phyloP scores from a whole-genome alignment of 2,113 vertebrate genomes.

The Cyanistes caeruleus region DNA sequence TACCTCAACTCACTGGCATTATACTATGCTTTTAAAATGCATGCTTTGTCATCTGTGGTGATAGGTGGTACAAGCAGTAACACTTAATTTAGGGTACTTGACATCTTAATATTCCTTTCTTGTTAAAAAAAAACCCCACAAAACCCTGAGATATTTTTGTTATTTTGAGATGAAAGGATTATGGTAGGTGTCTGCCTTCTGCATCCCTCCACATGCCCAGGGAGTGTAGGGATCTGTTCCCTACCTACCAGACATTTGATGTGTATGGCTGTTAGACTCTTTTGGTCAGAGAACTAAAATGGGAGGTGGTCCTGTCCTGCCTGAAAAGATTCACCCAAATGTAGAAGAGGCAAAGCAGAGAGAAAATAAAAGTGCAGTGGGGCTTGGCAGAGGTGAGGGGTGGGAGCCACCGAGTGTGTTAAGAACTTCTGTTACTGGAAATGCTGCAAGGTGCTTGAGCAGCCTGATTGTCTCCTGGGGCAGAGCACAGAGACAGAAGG shows the following conservation, averaged over 20 bases:
- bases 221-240: neutral
- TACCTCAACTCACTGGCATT: neutral
- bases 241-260: accelerated
- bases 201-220: neutral
- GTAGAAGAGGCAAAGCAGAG: neutral
- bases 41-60: neutral
- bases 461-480: too few relatives aligned
- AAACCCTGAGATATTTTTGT: neutral
- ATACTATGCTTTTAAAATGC: neutral
- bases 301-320: neutral
- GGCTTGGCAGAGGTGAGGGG: neutral
- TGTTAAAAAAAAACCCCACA: neutral
- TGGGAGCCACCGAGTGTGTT: accelerated
- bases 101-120: neutral
- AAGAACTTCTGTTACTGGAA: neutral
- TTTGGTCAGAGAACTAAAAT: neutral
- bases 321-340: neutral
- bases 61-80: neutral
- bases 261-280: accelerated
- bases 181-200: neutral
- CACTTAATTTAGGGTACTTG: neutral
- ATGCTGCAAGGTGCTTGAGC: neutral
- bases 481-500: neutral
- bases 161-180: neutral
- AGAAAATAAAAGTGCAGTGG: neutral